Conservation (phyloP, 2,797 vertebrate species). For the Sardinella longiceps region DNA sequence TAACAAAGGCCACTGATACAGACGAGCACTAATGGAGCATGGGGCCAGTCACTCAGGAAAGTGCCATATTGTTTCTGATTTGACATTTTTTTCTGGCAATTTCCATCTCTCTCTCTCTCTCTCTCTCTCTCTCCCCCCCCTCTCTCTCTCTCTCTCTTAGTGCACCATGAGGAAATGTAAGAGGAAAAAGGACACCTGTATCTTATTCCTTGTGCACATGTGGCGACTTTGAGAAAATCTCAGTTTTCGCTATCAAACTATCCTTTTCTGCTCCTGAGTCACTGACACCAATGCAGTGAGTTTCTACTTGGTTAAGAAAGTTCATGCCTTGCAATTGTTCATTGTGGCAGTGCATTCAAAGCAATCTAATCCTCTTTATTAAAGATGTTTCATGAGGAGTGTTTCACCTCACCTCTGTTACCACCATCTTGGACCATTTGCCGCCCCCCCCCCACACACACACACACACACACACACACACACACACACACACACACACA, state of each 20-base stretch:
- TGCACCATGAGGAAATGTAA: neutral
- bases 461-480: conserved; percentile 14
- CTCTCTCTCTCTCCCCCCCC: neutral
- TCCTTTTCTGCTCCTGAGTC: too few relatives aligned
- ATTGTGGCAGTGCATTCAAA: too few relatives aligned
- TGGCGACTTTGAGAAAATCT: neutral
- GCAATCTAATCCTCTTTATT: too few relatives aligned
- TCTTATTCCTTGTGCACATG: neutral
- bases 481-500: conserved; percentile 32
- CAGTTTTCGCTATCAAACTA: too few relatives aligned
- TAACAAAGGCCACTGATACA: conserved; percentile 60
- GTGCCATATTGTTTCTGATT: conserved; percentile 22
- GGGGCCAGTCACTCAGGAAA: conserved; percentile 36
- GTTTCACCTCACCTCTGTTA: too few relatives aligned
- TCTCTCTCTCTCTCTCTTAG: neutral
- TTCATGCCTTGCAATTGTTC: too few relatives aligned
- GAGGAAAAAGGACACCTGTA: neutral
- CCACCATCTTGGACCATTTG: too few relatives aligned
- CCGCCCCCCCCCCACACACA: too few relatives aligned
- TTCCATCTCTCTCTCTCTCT: neutral
- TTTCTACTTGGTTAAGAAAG: too few relatives aligned
- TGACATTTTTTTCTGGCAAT: neutral
- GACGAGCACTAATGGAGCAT: conserved; percentile 47
- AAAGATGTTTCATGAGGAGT: too few relatives aligned
- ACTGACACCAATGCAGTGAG: too few relatives aligned